phyloP scores from a whole-genome alignment of 2,113 vertebrate species.

The Pteruthius melanotis region DNA sequence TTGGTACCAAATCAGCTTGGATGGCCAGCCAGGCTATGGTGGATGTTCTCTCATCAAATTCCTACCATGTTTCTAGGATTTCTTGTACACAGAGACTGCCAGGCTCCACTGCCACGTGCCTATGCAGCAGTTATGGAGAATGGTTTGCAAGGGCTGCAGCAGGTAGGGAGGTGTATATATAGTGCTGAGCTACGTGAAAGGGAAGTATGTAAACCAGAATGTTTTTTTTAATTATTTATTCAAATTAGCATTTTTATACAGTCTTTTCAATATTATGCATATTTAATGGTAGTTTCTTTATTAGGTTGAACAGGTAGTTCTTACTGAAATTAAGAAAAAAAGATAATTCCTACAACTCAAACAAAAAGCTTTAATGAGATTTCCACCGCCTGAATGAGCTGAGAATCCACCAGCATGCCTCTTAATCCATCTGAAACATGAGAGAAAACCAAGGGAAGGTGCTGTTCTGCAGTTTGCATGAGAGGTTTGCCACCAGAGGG shows the following conservation, averaged over 20 bases:
- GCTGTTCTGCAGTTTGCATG: not conserved
- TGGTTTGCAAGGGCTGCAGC: fast-evolving
- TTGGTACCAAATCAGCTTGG: not conserved
- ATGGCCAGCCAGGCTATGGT: fast-evolving
- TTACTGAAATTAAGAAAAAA: not conserved
- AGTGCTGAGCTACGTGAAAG: not conserved
- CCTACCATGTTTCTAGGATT: not conserved
- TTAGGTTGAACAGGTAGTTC: not conserved
- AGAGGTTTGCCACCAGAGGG: slow-evolving; percentile 72
- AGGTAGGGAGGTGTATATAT: not conserved
- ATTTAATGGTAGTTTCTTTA: not conserved
- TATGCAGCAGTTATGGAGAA: not conserved
- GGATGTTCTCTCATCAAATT: not conserved
- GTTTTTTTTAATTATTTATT: not conserved
- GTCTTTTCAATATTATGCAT: not conserved
- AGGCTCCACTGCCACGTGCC: fast-evolving
- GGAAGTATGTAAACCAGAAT: not conserved
- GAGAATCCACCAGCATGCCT: not conserved
- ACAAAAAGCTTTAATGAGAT: not conserved
- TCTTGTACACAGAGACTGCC: not conserved
- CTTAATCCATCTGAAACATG: not conserved
- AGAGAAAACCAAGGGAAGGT: not conserved
- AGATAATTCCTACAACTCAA: not conserved
- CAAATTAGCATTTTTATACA: not conserved
- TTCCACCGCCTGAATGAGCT: not conserved